Percentiles rank a stretch among this genome's conserved stretches.
These are phyloP conservation scores for Aleiodes leptofemur DNA, from an alignment of 2,888 invertebrate species.

Conservation along the genomic window DNA sequence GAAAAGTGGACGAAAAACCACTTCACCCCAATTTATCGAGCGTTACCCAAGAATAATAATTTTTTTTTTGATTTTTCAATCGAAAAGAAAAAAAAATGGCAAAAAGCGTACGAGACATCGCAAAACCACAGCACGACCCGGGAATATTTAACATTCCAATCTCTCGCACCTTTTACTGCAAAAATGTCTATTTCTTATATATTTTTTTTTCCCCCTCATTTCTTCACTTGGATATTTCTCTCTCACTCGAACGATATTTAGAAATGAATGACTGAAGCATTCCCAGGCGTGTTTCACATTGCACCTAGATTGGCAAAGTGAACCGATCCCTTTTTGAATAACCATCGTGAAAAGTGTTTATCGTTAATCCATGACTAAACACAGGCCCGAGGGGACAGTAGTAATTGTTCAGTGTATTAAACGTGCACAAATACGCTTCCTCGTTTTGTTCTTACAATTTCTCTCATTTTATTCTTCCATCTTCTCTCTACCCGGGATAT, in stretches of 20 bases:
- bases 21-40: too few species aligned
- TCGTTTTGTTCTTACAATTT: background rate
- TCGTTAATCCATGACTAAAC: conserved; percentile 21
- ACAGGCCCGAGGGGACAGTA: conserved; percentile 13
- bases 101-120: conserved; percentile 8
- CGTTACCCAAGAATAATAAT: background rate
- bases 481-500: background rate
- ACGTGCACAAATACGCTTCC: conserved; percentile 7
- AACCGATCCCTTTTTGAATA: conserved; percentile 16
- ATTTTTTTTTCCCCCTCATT: conserved; percentile 1
- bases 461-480: background rate
- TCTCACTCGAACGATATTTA: conserved; percentile 7
- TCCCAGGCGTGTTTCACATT: conserved; percentile 13
- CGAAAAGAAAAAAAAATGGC: background rate
- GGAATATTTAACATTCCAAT: conserved; percentile 51
- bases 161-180: conserved; percentile 44
- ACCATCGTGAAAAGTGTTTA: conserved; percentile 29
- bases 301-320: background rate
- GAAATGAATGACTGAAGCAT: conserved; percentile 3
- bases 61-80: background rate
- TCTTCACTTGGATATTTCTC: conserved; percentile 5
- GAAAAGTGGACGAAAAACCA: too few species aligned
- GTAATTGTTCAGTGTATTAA: conserved; percentile 8
- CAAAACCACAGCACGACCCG: conserved; percentile 29
- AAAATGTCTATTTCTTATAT: conserved; percentile 6